Percentiles rank a stretch among this genome's conserved stretches.
Evolutionary conservation across 2,113 vertebrate genomes (phyloP).

Genomic region (Conger conger): DNA sequence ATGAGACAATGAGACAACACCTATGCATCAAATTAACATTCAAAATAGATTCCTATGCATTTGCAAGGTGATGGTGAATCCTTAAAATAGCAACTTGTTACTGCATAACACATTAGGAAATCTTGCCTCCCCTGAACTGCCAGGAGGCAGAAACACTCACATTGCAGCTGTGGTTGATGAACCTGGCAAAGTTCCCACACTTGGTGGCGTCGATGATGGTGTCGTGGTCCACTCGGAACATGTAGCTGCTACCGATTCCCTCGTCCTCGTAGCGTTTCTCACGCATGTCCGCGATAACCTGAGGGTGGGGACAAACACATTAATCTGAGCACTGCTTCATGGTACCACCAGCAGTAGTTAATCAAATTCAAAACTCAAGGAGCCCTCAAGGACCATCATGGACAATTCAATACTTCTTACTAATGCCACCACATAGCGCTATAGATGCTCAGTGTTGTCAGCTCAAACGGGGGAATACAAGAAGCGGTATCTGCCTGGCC

Average conservation of each 20-base stretch:
- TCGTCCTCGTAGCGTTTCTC: conserved; percentile 92
- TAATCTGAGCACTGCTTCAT: neutral
- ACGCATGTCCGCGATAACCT: conserved; percentile 96
- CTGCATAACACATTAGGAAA: neutral
- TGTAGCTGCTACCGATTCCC: conserved; percentile 97
- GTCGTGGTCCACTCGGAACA: conserved; percentile 94
- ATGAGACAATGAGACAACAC: too few species aligned
- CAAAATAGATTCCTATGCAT: neutral
- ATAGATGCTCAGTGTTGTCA: neutral
- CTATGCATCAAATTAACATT: too few species aligned
- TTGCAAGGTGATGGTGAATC: too few species aligned
- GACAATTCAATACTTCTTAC: too few species aligned
- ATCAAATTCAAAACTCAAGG: neutral
- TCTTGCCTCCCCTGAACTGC: neutral
- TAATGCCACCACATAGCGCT: neutral
- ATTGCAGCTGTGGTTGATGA: conserved; percentile 99
- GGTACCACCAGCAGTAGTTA: neutral
- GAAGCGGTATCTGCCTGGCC: neutral
- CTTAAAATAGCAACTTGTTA: neutral
- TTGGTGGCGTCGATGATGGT: conserved; percentile 98
- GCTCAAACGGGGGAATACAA: neutral
- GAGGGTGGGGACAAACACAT: neutral
- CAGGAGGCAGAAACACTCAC: conserved; percentile 71
- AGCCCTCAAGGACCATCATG: neutral
- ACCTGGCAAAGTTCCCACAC: conserved; percentile 90